Evolutionary conservation across 2,797 vertebrate species (phyloP).

Genomic region (Pangasius sanitwongsei): DNA sequence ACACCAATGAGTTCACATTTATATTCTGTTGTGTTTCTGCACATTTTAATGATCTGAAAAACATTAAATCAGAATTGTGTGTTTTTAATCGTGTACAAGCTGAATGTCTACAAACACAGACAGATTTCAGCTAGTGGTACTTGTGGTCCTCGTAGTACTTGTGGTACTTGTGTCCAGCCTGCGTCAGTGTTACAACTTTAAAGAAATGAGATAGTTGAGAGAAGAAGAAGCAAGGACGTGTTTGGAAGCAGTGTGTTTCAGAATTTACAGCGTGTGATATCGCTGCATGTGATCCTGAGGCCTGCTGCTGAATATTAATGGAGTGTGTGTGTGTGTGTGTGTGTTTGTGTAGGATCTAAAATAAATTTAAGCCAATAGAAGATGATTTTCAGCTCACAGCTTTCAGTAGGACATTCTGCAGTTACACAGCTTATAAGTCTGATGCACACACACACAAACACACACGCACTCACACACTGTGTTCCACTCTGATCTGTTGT

Average conservation of each 20-base stretch:
- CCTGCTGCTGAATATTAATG: neutral
- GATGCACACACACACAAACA: neutral
- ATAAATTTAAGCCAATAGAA: too few relatives aligned
- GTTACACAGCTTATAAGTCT: too few relatives aligned
- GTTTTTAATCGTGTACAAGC: neutral
- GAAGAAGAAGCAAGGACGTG: neutral
- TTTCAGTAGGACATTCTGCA: too few relatives aligned
- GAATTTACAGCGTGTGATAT: neutral
- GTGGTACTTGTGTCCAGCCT: neutral
- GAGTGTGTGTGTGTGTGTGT: neutral
- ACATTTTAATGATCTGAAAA: neutral
- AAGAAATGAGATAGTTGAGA: neutral
- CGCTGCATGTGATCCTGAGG: neutral
- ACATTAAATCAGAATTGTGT: neutral
- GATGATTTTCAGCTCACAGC: too few relatives aligned
- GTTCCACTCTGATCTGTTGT: neutral
- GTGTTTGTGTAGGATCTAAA: neutral
- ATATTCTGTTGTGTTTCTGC: neutral
- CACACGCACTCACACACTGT: neutral
- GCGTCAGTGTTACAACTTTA: neutral
- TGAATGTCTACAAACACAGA: neutral
- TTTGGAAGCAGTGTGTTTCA: neutral
- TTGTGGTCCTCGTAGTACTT: neutral
- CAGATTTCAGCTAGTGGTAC: neutral
- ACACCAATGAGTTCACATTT: neutral